Evolutionary conservation across 1,140 invertebrate genomes (phyloP).

Genomic region (Copidosoma floridanum): DNA sequence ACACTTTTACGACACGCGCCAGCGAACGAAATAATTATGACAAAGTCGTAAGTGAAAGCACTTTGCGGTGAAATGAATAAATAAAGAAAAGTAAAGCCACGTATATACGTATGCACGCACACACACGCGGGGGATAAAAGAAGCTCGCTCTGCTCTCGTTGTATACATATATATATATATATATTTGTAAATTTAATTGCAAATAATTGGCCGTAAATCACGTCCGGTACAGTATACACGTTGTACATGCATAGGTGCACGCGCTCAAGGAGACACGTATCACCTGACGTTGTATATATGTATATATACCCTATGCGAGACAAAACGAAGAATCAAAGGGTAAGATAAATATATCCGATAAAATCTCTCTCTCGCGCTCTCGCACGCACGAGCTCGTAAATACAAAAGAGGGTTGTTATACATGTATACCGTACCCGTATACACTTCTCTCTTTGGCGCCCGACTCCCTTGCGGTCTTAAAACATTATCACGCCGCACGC

Average conservation of each 20-base stretch:
- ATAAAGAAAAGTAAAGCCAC: too few relatives aligned
- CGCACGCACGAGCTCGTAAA: not conserved
- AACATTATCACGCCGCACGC: constrained; percentile 39
- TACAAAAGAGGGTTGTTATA: too few relatives aligned
- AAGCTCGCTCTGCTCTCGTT: not conserved
- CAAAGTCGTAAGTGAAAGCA: constrained; percentile 1
- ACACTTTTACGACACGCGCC: too few relatives aligned
- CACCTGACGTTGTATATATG: too few relatives aligned
- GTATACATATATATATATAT: not conserved
- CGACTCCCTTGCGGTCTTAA: constrained; percentile 33
- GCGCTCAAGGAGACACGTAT: not conserved
- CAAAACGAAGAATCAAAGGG: too few relatives aligned
- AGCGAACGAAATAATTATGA: constrained; percentile 18
- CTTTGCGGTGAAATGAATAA: too few relatives aligned
- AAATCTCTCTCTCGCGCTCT: not conserved
- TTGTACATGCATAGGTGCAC: not conserved
- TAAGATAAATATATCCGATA: constrained; percentile 4
- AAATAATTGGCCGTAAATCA: constrained; percentile 26
- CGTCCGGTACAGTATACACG: not conserved
- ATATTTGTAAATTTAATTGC: constrained; percentile 26
- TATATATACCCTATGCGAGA: too few relatives aligned
- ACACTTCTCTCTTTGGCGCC: too few relatives aligned
- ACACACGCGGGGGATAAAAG: too few relatives aligned
- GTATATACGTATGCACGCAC: not conserved
- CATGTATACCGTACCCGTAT: too few relatives aligned